These are phyloP conservation scores for Exaiptasia diaphana DNA, from an alignment of 64 coral and sea anemone species.

Conservation along the genomic window DNA sequence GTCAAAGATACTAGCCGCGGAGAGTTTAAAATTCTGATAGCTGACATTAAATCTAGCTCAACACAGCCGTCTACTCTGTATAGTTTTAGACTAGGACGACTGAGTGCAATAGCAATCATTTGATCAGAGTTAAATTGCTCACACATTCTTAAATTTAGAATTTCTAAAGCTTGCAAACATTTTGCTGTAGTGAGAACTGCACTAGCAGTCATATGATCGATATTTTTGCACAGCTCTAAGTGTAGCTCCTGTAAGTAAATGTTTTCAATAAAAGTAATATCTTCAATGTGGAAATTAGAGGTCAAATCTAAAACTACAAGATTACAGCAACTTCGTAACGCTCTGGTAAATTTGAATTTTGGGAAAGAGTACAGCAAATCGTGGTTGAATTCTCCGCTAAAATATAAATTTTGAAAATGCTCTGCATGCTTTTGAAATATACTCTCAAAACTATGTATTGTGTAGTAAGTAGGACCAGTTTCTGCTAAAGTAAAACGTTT, in stretches of 20 bases:
- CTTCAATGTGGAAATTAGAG: constrained; percentile 25
- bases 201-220: constrained; percentile 4
- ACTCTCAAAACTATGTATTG: constrained; percentile 20
- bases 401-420: constrained; percentile 28
- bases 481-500: constrained; percentile 25
- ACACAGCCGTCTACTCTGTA: constrained; percentile 39
- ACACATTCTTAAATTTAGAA: constrained; percentile 28
- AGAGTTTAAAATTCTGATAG: constrained; percentile 36
- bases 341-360: constrained; percentile 22
- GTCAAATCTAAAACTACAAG: constrained; percentile 42
- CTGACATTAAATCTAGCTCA: constrained; percentile 38
- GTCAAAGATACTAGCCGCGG: constrained; percentile 26
- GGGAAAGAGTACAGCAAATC: background rate
- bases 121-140: constrained; percentile 21
- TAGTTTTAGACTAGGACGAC: constrained; percentile 28
- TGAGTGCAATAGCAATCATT: constrained; percentile 27
- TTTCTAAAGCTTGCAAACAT: constrained; percentile 4
- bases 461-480: constrained; percentile 12
- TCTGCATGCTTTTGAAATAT: constrained; percentile 11
- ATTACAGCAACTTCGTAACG: constrained; percentile 34
- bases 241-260: constrained; percentile 21
- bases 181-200: background rate
- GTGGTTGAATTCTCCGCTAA: background rate
- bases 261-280: constrained; percentile 28
- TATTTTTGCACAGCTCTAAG: constrained; percentile 24